Conservation (phyloP, 2,113 vertebrate genomes). For the Hipposideros armiger region DNA sequence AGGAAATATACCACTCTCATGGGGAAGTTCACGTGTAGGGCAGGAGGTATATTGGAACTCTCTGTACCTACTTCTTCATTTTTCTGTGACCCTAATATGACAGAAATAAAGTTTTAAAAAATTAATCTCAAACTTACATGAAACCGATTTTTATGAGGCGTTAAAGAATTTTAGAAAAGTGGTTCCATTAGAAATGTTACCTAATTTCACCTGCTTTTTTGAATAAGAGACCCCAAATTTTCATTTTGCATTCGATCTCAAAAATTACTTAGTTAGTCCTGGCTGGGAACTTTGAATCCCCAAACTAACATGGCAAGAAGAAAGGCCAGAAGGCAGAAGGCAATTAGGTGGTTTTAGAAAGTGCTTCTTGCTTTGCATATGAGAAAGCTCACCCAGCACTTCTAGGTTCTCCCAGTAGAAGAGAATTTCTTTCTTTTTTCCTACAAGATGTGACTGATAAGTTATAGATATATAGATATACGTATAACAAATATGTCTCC, state of each 20-base stretch:
- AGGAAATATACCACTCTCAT: not conserved
- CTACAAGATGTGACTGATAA: not conserved
- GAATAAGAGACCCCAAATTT: not conserved
- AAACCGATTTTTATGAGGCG: not conserved
- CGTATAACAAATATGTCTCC: not conserved
- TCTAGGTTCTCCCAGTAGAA: not conserved
- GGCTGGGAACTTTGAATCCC: not conserved
- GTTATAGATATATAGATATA: not conserved
- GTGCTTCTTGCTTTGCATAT: not conserved
- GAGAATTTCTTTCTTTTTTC: too few species aligned
- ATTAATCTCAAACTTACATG: not conserved
- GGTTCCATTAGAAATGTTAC: not conserved
- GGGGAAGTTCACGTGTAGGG: not conserved
- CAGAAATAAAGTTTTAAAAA: not conserved
- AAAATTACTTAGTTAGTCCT: not conserved
- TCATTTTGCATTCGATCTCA: not conserved
- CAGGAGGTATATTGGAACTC: not conserved
- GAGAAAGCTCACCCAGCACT: not conserved
- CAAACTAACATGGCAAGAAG: not conserved
- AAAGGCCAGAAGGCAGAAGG: not conserved
- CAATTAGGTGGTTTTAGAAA: not conserved
- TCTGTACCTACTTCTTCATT: not conserved
- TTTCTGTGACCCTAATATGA: not conserved
- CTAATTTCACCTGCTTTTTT: not conserved
- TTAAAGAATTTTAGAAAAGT: not conserved